A percentile compares a stretch with the other conserved stretches of the same genome.
phyloP scores from a whole-genome alignment of 1,140 invertebrate genomes.

The Megalonaias nervosa region DNA sequence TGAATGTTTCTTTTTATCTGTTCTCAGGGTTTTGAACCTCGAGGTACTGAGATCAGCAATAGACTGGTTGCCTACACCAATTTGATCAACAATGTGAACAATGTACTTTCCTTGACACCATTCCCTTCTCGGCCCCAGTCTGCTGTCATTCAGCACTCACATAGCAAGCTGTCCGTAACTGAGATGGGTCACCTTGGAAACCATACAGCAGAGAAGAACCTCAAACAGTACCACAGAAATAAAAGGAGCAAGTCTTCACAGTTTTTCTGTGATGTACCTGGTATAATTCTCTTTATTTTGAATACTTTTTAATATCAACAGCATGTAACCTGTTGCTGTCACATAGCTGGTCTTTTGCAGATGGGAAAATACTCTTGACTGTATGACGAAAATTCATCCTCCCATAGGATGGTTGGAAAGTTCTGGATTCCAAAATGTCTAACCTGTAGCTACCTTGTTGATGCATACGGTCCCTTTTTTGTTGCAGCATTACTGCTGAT shows the following conservation, averaged over 20 bases:
- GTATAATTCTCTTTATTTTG: conserved; percentile 55
- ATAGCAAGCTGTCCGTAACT: conserved; percentile 6
- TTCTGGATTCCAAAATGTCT: no score
- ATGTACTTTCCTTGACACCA: conserved; percentile 77
- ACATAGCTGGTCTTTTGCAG: no score
- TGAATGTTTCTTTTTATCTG: no score
- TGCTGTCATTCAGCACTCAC: conserved; percentile 18
- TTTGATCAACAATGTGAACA: conserved; percentile 81
- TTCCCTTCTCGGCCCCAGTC: conserved; percentile 64
- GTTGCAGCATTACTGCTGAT: no score
- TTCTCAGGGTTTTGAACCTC: conserved; percentile 86
- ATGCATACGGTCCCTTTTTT: no score
- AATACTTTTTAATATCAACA: no score
- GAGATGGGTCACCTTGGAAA: conserved; percentile 2
- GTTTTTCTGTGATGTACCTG: conserved; percentile 80
- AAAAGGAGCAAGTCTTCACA: not conserved
- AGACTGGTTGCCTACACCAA: conserved; percentile 88
- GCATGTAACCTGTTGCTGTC: no score
- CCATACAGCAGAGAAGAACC: conserved; percentile 22
- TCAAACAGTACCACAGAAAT: not conserved
- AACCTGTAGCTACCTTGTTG: no score
- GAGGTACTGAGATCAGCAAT: conserved; percentile 85
- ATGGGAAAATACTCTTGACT: no score
- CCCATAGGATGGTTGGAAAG: no score
- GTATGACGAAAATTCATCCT: no score